Base-by-base conservation (phyloP, 1,140 invertebrate genomes). In the Orius laevigatus region DNA sequence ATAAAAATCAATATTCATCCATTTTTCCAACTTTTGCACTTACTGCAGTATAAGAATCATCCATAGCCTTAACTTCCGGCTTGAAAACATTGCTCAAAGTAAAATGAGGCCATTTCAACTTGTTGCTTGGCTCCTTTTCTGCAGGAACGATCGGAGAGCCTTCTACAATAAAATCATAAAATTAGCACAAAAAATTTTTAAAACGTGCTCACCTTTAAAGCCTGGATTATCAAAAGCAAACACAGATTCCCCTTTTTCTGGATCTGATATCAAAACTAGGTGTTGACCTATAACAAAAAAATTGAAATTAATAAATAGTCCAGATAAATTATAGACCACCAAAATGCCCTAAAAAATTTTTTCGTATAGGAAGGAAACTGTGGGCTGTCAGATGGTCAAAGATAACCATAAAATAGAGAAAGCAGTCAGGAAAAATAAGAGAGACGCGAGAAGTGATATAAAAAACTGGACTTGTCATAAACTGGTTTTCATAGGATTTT, bases 141-240 rank as follows among this genome's bases (percentile, higher is more conserved):
- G 51, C 35, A 12, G 45, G 38, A 5, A 52, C 38, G 40, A 56
- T 51, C 2, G 55, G 51, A 2, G 55, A 52, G n/a, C 51, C 55
- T 44, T 56, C 55, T 56, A 51, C n/a, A n/a, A n/a, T n/a, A 25
- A 25, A 4, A 4, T 25, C 8, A 25, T 4, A 25, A 25, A 25
- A 25, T 25, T 25, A 4, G 8, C 3, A 25, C 8, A 25, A 25
- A 25, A 25, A 25, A 8, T 25, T 25, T 25, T 4, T 4, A 25
- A 25, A 33, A 32, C 19, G 14, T 16, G 15, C 51, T 61, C 58
- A 67, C 73, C 72, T 63, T 75, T 74, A 68, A 83, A 84, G 38
- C 79, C 80, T 12, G 79, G 79, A 68, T 84, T 84, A 63, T 84
- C 81, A 60, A 82, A 84, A 0, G 80, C 80, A 58, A 77, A 84